Conservation (phyloP, 2,888 invertebrate genomes). For the Aphrophora alni region DNA sequence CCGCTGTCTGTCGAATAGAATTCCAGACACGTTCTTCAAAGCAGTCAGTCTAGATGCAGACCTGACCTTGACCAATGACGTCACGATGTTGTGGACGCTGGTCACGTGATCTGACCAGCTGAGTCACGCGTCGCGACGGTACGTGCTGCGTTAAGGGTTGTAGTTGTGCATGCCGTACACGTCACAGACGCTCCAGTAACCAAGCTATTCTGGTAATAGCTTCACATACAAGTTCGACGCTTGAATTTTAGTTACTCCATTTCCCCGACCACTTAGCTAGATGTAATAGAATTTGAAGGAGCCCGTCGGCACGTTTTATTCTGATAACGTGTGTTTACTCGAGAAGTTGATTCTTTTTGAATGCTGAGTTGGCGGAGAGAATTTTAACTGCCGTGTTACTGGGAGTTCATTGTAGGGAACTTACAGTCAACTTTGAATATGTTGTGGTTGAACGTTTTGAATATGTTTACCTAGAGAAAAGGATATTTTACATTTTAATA, state of each 20-base stretch:
- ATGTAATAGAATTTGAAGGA: neutral
- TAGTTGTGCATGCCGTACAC: neutral
- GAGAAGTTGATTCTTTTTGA: constrained; percentile 1
- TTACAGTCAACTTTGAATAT: neutral
- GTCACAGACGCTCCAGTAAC: neutral
- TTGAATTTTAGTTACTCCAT: constrained; percentile 9
- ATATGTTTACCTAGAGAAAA: neutral
- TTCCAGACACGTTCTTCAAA: neutral
- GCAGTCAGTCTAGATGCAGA: neutral
- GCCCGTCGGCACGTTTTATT: neutral
- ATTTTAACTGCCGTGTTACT: neutral
- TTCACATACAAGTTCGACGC: neutral
- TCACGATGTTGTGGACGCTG: constrained; percentile 6
- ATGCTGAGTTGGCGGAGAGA: neutral
- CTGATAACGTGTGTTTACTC: neutral
- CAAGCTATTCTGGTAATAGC: neutral
- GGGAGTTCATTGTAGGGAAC: neutral
- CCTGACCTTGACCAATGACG: neutral
- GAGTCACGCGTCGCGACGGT: constrained; percentile 17
- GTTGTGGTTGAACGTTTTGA: neutral
- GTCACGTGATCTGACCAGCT: constrained; percentile 23
- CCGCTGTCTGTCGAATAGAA: neutral
- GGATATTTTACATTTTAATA: no score
- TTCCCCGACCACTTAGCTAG: neutral
- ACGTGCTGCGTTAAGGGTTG: neutral